These are phyloP conservation scores for Callosobruchus maculatus DNA, from an alignment of 2,888 invertebrate species.

Conservation along the genomic window DNA sequence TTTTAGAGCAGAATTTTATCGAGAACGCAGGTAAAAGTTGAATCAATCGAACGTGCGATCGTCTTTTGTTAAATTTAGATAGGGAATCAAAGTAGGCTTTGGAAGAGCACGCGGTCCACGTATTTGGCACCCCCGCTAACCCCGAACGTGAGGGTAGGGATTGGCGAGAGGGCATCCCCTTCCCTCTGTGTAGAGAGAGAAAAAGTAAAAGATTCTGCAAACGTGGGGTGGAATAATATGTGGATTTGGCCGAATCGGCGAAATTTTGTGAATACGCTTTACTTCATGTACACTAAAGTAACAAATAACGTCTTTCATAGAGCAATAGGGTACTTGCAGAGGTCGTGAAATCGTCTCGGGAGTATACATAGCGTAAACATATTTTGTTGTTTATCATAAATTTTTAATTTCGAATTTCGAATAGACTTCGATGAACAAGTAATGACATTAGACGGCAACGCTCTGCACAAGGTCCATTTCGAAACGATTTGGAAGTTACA, in stretches of 20 bases:
- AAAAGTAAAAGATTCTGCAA: not conserved
- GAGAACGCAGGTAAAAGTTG: slow-evolving; percentile 21
- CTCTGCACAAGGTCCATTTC: no score
- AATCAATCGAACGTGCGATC: slow-evolving; percentile 2
- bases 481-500: no score
- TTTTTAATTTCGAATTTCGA: no score
- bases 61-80: not conserved
- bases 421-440: no score
- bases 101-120: not conserved
- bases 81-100: slow-evolving; percentile 3
- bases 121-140: not conserved
- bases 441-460: no score
- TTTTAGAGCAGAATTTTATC: slow-evolving; percentile 1
- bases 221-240: not conserved
- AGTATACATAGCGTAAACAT: no score
- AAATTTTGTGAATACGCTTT: no score
- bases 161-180: not conserved
- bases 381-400: no score
- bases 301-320: no score
- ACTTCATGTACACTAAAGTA: no score
- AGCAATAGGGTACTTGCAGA: no score
- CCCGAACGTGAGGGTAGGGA: not conserved
- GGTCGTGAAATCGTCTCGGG: no score
- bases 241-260: not conserved
- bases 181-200: not conserved